phyloP scores from a whole-genome alignment of 2,888 invertebrate species.

The Tipula vernalis region DNA sequence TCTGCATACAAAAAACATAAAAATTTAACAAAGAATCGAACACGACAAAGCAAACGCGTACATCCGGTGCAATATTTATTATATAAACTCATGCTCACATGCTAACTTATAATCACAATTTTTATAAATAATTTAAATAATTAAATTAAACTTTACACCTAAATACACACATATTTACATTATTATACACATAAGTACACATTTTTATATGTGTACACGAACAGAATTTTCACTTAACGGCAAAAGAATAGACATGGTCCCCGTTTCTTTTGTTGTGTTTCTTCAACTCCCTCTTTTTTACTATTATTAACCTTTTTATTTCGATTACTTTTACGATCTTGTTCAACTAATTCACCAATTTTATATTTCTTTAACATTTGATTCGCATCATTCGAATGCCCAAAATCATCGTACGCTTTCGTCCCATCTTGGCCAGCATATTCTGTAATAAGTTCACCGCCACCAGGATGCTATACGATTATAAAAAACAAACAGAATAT shows the following conservation, averaged over 20 bases:
- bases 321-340: not conserved
- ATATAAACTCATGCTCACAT: too few species aligned
- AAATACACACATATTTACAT: not conserved
- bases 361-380: constrained; percentile 43
- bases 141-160: not conserved
- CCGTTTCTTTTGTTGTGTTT: not conserved
- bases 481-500: too few species aligned
- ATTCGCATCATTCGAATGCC: constrained; percentile 54
- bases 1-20: too few species aligned
- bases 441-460: constrained; percentile 46
- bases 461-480: constrained; percentile 54
- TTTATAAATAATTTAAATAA: not conserved
- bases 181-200: too few species aligned
- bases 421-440: constrained; percentile 56
- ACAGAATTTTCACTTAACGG: not conserved
- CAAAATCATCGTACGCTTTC: constrained; percentile 48
- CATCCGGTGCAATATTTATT: too few species aligned
- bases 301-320: not conserved
- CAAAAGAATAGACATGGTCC: not conserved
- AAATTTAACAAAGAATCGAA: too few species aligned
- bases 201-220: too few species aligned
- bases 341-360: constrained; percentile 46
- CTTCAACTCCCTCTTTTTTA: not conserved
- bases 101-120: too few species aligned
- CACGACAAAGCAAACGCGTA: too few species aligned